Percentiles rank a stretch among this genome's conserved stretches.
Evolutionary conservation across 35 echinoderm and acorn worm species (phyloP).

Genomic region (Eucidaris tribuloides): DNA sequence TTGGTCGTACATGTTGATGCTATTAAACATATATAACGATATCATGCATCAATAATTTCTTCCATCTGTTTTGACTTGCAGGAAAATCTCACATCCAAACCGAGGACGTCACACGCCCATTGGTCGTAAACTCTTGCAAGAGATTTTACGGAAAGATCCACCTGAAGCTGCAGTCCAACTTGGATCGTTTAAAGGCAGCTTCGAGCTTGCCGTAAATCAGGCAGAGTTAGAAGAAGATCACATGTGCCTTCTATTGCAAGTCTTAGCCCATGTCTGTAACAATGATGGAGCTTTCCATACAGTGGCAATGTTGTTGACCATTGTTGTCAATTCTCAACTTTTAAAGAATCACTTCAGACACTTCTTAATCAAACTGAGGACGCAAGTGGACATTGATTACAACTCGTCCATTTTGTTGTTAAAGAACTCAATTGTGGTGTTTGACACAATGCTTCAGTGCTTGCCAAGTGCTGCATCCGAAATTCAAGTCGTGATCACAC

Average conservation of each 20-base stretch:
- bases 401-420: background rate
- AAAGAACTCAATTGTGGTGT: background rate
- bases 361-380: background rate
- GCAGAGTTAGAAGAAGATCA: background rate
- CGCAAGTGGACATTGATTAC: background rate
- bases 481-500: conserved; percentile 6
- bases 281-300: conserved; percentile 8
- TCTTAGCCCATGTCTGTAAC: conserved; percentile 2
- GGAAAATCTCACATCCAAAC: too few relatives aligned
- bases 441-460: conserved; percentile 9
- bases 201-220: conserved; percentile 19
- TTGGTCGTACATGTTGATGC: too few relatives aligned
- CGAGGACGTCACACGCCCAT: too few relatives aligned
- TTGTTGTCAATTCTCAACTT: background rate
- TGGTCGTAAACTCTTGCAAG: background rate
- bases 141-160: background rate
- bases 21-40: too few relatives aligned
- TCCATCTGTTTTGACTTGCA: too few relatives aligned
- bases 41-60: too few relatives aligned
- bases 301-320: background rate
- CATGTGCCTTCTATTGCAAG: background rate
- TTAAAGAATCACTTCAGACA: background rate
- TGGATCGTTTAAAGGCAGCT: background rate
- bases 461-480: conserved; percentile 17
- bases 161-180: background rate